These are phyloP conservation scores for Drosophila birchii DNA, from an alignment of 2,888 invertebrate genomes.

Conservation along the genomic window DNA sequence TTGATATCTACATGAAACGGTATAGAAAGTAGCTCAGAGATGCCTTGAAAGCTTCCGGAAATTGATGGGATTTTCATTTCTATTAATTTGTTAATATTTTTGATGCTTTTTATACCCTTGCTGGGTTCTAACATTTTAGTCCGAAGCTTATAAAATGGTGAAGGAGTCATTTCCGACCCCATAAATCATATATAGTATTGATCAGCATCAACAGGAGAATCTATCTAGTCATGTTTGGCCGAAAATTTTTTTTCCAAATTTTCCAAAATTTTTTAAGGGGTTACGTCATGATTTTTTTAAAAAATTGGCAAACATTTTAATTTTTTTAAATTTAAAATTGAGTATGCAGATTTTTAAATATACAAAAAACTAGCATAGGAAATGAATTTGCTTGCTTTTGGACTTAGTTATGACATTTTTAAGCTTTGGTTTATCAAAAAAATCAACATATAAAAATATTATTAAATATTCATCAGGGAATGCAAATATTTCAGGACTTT, in stretches of 20 bases:
- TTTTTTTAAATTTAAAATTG: not conserved
- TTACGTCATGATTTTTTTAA: no score
- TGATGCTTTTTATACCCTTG: not conserved
- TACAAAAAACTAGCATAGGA: not conserved
- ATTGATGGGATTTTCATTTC: not conserved
- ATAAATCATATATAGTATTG: not conserved
- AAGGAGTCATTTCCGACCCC: not conserved
- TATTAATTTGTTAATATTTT: not conserved
- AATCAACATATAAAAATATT: not conserved
- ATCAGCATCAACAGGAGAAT: no score
- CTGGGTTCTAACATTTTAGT: not conserved
- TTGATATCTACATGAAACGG: not conserved
- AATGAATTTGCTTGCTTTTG: not conserved
- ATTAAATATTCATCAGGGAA: no score
- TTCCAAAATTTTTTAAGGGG: no score
- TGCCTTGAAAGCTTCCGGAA: not conserved
- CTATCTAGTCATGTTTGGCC: no score
- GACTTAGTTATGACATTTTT: not conserved
- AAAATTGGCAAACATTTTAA: no score
- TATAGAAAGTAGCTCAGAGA: no score
- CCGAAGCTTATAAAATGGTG: not conserved
- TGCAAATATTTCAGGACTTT: no score
- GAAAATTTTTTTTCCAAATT: no score
- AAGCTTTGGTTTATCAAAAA: not conserved
- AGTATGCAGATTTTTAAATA: not conserved